phyloP scores from a whole-genome alignment of 2,113 vertebrate species.

The Eudorcas thomsonii region DNA sequence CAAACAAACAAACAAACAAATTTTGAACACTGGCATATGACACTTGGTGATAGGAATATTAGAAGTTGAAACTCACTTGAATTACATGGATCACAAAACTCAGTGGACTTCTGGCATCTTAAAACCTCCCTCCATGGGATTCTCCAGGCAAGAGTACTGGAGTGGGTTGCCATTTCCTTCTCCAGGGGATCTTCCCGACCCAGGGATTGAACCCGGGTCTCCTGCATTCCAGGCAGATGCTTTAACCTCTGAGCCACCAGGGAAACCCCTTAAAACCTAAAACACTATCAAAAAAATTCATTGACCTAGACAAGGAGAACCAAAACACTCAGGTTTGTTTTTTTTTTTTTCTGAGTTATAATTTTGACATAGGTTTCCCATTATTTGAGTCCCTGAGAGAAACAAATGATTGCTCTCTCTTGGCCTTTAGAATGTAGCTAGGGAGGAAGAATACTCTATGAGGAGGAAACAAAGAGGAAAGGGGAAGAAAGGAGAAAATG shows the following conservation, averaged over 20 bases:
- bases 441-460: not conserved
- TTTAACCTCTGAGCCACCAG: no score
- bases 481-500: not conserved
- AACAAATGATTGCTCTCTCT: not conserved
- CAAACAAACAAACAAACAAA: no score
- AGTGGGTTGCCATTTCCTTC: no score
- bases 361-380: constrained; percentile 32
- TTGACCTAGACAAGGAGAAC: not conserved
- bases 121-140: not conserved
- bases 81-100: constrained; percentile 32
- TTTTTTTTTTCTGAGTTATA: not conserved
- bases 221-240: no score
- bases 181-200: no score
- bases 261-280: constrained; percentile 1
- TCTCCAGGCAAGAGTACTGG: no score
- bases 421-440: constrained; percentile 5
- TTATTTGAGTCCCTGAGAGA: constrained; percentile 7
- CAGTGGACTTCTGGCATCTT: not conserved
- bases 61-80: constrained; percentile 23
- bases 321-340: not conserved
- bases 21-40: not conserved
- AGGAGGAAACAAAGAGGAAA: constrained; percentile 5
- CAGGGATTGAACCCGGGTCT: no score
- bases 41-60: not conserved
- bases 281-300: not conserved